These are phyloP conservation scores for Silurus lanzhouensis DNA, from an alignment of 2,797 vertebrate genomes.

Conservation along the genomic window DNA sequence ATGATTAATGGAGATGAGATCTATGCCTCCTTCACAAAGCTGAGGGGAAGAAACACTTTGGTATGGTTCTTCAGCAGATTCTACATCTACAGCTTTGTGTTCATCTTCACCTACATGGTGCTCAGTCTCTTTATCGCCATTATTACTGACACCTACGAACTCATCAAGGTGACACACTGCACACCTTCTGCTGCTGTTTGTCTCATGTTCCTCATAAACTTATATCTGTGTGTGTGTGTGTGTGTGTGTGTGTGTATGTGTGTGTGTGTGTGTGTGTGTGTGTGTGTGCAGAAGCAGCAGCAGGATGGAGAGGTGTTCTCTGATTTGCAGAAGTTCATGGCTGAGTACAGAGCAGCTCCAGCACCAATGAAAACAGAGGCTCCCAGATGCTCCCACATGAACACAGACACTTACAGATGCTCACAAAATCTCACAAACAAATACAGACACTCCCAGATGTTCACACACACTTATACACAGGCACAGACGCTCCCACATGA, in stretches of 20 bases:
- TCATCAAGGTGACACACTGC: conserved; percentile 83
- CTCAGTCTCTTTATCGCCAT: conserved; percentile 95
- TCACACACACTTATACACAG: no score
- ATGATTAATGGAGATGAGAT: conserved; percentile 95
- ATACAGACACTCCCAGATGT: background rate
- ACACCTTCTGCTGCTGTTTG: background rate
- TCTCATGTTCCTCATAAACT: background rate
- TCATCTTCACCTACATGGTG: conserved; percentile 96
- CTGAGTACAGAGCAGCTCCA: conserved; percentile 84
- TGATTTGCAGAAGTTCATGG: conserved; percentile 82
- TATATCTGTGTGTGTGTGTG: background rate
- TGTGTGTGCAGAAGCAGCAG: conserved; percentile 71
- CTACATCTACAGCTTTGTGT: conserved; percentile 95
- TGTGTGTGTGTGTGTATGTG: background rate
- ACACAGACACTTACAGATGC: conserved; percentile 62
- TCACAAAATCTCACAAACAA: background rate
- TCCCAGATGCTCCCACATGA: conserved; percentile 36
- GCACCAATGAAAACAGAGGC: conserved; percentile 72
- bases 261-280: background rate
- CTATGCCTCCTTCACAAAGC: conserved; percentile 88
- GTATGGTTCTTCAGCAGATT: conserved; percentile 94
- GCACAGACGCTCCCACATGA: no score
- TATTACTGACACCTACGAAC: conserved; percentile 94
- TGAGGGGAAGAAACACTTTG: conserved; percentile 85
- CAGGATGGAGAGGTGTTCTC: conserved; percentile 80